Evolutionary conservation across 2,888 invertebrate species (phyloP).

Genomic region (Megamerina dolium): DNA sequence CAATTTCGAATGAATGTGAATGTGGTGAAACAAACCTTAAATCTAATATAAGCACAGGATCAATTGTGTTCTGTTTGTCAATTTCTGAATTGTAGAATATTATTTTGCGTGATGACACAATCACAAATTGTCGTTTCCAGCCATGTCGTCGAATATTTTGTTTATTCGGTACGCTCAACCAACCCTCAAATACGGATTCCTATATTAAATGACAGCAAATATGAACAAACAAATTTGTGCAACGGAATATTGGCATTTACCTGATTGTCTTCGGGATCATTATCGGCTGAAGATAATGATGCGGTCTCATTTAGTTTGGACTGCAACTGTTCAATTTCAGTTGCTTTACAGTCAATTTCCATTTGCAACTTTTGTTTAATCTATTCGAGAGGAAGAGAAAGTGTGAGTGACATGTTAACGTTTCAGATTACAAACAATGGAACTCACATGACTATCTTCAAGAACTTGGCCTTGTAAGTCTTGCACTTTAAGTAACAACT

Average conservation of each 20-base stretch:
- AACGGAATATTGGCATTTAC: slow-evolving; percentile 22
- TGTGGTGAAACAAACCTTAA: slow-evolving; percentile 80
- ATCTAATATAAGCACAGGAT: slow-evolving; percentile 92
- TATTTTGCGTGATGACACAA: slow-evolving; percentile 93
- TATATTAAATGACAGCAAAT: slow-evolving; percentile 43
- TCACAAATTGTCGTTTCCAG: slow-evolving; percentile 96
- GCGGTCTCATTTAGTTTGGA: slow-evolving; percentile 86
- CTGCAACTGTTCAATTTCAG: slow-evolving; percentile 88
- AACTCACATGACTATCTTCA: slow-evolving; percentile 67
- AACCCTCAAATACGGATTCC: slow-evolving; percentile 84
- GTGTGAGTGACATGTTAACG: too few species aligned
- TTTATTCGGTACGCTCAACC: slow-evolving; percentile 91
- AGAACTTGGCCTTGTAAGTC: slow-evolving; percentile 78
- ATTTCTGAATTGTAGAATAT: slow-evolving; percentile 94
- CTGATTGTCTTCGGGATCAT: slow-evolving; percentile 68
- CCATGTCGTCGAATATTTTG: slow-evolving; percentile 93
- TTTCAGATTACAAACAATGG: neutral
- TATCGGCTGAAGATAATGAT: slow-evolving; percentile 84
- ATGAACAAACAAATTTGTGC: slow-evolving; percentile 33
- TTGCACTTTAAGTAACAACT: slow-evolving; percentile 77
- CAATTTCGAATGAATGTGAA: too few species aligned
- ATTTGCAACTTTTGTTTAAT: slow-evolving; percentile 73
- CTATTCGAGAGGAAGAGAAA: slow-evolving; percentile 21
- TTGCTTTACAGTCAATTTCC: slow-evolving; percentile 96
- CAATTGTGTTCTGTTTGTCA: slow-evolving; percentile 83